A percentile compares a stretch with the other conserved stretches of the same genome.
These are phyloP conservation scores for Aphidoletes aphidimyza DNA, from an alignment of 2,888 invertebrate species.

Conservation along the genomic window DNA sequence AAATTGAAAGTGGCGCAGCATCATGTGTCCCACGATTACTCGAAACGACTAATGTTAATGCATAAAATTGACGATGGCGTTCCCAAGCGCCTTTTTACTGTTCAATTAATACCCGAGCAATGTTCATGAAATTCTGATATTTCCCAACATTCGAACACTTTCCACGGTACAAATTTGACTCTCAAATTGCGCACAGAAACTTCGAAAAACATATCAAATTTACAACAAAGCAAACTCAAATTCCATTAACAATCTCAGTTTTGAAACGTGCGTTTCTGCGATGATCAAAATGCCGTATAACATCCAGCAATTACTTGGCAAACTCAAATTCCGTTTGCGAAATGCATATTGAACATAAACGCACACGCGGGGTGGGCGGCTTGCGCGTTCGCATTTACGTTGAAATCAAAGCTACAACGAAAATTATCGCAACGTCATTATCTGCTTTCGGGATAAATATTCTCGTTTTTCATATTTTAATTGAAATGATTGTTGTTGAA, in stretches of 20 bases:
- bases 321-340: no score
- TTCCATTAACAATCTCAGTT: neutral
- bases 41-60: neutral
- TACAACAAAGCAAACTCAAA: neutral
- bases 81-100: no score
- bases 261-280: neutral
- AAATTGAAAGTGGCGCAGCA: neutral
- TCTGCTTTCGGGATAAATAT: slow-evolving; percentile 23
- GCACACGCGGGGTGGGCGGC: no score
- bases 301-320: neutral
- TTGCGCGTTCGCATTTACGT: no score
- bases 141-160: no score
- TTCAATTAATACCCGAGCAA: no score
- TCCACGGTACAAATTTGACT: no score
- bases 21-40: neutral
- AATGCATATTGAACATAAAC: neutral
- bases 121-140: no score
- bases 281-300: neutral
- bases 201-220: neutral
- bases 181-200: no score
- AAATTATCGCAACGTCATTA: neutral
- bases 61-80: no score
- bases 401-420: neutral
- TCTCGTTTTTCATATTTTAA: slow-evolving; percentile 25
- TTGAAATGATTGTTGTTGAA: neutral